Conservation (phyloP, 2,113 vertebrate species). For the Cinclus cinclus region DNA sequence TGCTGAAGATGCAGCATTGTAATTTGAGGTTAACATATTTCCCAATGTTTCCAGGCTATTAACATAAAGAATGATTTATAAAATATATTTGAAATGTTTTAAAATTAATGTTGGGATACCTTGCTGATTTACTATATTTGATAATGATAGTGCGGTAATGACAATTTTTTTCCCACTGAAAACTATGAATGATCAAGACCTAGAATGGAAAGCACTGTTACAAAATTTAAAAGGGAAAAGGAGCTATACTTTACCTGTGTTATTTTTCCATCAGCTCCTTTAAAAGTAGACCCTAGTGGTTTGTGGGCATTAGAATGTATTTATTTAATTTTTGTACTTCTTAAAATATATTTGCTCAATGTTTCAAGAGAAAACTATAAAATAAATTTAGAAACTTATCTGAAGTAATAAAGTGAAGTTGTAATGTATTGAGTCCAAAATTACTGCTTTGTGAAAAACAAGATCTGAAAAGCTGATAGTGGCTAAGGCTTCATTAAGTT, state of each 20-base stretch:
- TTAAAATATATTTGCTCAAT: neutral
- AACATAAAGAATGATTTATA: neutral
- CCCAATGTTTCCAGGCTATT: conserved; percentile 13
- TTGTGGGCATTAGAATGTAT: neutral
- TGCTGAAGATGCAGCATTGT: neutral
- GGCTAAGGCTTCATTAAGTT: neutral
- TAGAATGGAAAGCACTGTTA: neutral
- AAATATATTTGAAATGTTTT: neutral
- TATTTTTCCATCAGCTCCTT: neutral
- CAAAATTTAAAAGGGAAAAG: neutral
- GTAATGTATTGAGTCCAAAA: neutral
- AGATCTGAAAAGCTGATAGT: neutral
- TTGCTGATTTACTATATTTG: neutral
- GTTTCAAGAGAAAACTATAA: neutral
- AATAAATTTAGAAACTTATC: neutral
- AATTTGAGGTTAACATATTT: conserved; percentile 26
- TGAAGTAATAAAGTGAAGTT: neutral
- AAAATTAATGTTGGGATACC: neutral
- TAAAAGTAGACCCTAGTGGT: neutral
- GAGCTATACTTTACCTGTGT: neutral
- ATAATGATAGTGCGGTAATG: neutral
- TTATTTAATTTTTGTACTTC: neutral
- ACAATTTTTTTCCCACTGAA: neutral
- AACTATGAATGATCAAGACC: neutral
- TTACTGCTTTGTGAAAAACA: neutral